Conservation (phyloP, 2,888 invertebrate genomes). For the Liodrosophila aerea region DNA sequence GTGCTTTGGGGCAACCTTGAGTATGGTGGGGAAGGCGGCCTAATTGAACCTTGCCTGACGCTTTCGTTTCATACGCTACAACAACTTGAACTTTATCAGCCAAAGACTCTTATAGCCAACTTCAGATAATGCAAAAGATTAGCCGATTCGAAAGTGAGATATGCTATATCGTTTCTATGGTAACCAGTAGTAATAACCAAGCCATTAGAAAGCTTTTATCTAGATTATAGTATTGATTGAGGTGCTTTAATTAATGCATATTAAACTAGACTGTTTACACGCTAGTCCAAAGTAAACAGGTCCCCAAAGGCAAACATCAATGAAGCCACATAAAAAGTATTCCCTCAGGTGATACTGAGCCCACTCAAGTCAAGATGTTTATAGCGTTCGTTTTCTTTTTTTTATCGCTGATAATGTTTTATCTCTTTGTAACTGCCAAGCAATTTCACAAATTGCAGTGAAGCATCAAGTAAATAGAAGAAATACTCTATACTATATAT, state of each 20-base stretch:
- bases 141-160: slow-evolving; percentile 43
- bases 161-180: slow-evolving; percentile 29
- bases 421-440: slow-evolving; percentile 63
- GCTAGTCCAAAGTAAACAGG: slow-evolving; percentile 18
- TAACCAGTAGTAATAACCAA: no score
- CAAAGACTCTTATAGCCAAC: slow-evolving; percentile 10
- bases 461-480: slow-evolving; percentile 17
- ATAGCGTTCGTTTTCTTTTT: slow-evolving; percentile 63
- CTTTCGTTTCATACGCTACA: slow-evolving; percentile 2
- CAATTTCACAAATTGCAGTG: slow-evolving; percentile 59
- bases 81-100: no score
- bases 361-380: slow-evolving; percentile 56
- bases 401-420: slow-evolving; percentile 74
- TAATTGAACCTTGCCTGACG: slow-evolving; percentile 54
- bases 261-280: slow-evolving; percentile 26
- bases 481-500: background rate
- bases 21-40: slow-evolving; percentile 37
- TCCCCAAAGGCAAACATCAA: slow-evolving; percentile 21
- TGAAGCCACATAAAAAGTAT: slow-evolving; percentile 11
- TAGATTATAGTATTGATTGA: slow-evolving; percentile 22
- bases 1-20: slow-evolving; percentile 19
- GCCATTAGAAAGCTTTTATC: no score
- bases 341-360: slow-evolving; percentile 7
- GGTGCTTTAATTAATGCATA: slow-evolving; percentile 9
- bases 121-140: slow-evolving; percentile 56